Evolutionary conservation across 1,140 invertebrate species (phyloP).

Genomic region (Callitettix versicolor): DNA sequence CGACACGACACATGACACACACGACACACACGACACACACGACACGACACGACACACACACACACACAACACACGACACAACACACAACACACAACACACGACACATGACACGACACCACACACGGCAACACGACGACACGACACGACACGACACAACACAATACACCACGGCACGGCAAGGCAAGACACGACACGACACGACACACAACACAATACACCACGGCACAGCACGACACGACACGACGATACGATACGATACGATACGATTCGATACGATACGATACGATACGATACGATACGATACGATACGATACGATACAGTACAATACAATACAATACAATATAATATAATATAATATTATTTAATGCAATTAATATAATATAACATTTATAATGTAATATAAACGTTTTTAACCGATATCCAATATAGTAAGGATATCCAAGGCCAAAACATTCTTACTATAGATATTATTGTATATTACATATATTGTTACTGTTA

Average conservation of each 20-base stretch:
- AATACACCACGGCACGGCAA: slow-evolving; percentile 18
- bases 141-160: slow-evolving; percentile 15
- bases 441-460: too few relatives aligned
- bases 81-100: slow-evolving; percentile 22
- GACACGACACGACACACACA: too few relatives aligned
- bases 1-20: too few relatives aligned
- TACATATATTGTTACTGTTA: too few relatives aligned
- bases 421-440: too few relatives aligned
- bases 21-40: too few relatives aligned
- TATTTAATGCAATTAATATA: too few relatives aligned
- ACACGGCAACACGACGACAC: neutral
- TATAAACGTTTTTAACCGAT: too few relatives aligned
- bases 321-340: slow-evolving; percentile 18
- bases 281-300: slow-evolving; percentile 22
- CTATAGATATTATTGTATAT: too few relatives aligned
- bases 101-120: slow-evolving; percentile 5
- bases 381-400: too few relatives aligned
- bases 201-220: slow-evolving; percentile 1
- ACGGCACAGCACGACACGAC: slow-evolving; percentile 21
- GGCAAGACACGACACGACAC: neutral
- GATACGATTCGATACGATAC: slow-evolving; percentile 23
- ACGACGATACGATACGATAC: slow-evolving; percentile 22
- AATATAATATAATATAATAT: slow-evolving; percentile 20
- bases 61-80: too few relatives aligned
- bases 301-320: slow-evolving; percentile 21